Percentiles rank a stretch among this genome's conserved stretches.
Evolutionary conservation across 2,797 vertebrate genomes (phyloP).

Genomic region (Apodemus agrarius): DNA sequence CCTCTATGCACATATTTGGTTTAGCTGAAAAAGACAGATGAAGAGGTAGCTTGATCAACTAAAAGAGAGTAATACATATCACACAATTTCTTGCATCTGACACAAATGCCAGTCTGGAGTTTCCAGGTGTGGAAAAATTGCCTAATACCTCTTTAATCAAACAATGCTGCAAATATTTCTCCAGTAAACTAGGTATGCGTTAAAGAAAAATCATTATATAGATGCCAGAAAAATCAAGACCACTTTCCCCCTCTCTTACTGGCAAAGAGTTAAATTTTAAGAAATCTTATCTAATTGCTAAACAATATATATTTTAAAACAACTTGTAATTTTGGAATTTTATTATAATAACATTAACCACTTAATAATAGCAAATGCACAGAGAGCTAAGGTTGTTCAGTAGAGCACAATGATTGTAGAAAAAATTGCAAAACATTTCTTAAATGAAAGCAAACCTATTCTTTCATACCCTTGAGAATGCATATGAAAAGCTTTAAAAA

Average conservation of each 20-base stretch:
- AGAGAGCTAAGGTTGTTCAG: not conserved
- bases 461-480: constrained; percentile 58
- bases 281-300: constrained; percentile 34
- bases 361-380: not conserved
- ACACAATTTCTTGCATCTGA: not conserved
- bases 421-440: constrained; percentile 53
- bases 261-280: constrained; percentile 28
- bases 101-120: not conserved
- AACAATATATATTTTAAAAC: constrained; percentile 53
- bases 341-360: constrained; percentile 40
- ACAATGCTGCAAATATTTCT: not conserved
- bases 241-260: not conserved
- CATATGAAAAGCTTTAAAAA: constrained; percentile 37
- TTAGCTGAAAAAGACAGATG: not conserved
- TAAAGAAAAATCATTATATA: not conserved
- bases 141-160: not conserved
- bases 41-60: not conserved
- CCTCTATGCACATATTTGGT: not conserved
- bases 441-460: constrained; percentile 57
- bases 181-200: not conserved
- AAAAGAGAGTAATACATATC: not conserved
- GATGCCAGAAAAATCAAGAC: not conserved
- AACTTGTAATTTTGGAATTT: constrained; percentile 19
- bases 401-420: constrained; percentile 51
- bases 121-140: not conserved